Evolutionary conservation across 2,113 vertebrate genomes (phyloP).

Genomic region (Albula goreensis): DNA sequence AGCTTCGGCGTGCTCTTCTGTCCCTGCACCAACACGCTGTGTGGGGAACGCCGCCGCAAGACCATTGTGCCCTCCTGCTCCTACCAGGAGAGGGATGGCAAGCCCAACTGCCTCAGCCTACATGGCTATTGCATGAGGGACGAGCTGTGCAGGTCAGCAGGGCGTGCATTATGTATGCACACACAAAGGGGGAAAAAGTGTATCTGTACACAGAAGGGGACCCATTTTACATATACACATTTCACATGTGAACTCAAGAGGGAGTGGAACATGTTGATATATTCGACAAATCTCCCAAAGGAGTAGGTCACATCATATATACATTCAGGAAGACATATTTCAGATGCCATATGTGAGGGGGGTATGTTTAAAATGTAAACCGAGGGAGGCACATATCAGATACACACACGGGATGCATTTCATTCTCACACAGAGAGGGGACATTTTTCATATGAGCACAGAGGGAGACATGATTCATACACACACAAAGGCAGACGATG

Average conservation of each 20-base stretch:
- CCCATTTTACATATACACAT: constrained; percentile 17
- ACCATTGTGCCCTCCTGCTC: constrained; percentile 93
- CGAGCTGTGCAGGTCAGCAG: constrained; percentile 83
- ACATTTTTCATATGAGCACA: neutral
- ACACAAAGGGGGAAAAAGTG: neutral
- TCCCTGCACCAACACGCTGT: constrained; percentile 81
- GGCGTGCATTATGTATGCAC: constrained; percentile 25
- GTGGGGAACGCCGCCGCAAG: constrained; percentile 86
- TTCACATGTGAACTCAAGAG: neutral
- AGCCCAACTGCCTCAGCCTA: constrained; percentile 85
- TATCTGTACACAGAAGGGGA: neutral
- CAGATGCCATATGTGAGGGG: too few relatives aligned
- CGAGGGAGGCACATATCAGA: neutral
- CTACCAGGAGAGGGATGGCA: constrained; percentile 72
- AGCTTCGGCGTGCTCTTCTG: constrained; percentile 88
- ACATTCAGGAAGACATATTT: neutral
- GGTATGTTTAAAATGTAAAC: neutral
- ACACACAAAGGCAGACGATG: neutral
- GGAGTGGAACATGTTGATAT: neutral
- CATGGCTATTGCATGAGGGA: constrained; percentile 79
- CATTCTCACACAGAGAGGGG: neutral
- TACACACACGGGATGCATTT: neutral
- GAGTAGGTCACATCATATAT: neutral
- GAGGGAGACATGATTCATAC: neutral
- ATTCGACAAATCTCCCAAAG: neutral